Evolutionary conservation across 23 tunicate genomes (phyloP), one percentile per base, ranked within the genome.

Genomic region (Botrylloides violaceus): DNA sequence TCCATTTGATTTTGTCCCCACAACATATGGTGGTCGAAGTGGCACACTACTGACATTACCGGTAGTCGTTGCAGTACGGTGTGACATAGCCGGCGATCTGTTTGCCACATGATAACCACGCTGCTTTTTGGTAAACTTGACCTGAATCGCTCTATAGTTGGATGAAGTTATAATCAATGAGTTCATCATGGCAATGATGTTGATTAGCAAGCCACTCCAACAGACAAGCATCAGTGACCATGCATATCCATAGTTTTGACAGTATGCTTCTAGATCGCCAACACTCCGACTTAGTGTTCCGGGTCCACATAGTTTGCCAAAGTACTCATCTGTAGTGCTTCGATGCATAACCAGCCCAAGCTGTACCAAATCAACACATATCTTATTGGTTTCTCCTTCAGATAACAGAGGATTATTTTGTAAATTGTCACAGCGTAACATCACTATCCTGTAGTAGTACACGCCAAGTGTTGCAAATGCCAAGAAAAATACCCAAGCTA

Each of bases 251-350:
- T 82, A 90, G 34, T 50, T 61, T 20, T 70, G 68, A 59, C 97
- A 90, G 57, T 90, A 90, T 23, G 63, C 82, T 2, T 79, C 73
- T 34, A 90, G 71, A 4, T 79, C 24, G 23, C 97, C 97, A 34
- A 48, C 88, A 19, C 65, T 61, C 56, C 58, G 83, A 15, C 57
- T 84, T 27, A 63, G 36, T 19, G 34, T 77, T 1, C 86, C 86
- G 27, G 90, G 97, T 26, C 97, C 97, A 55, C 97, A 90, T 4
- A 90, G 66, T 59, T 90, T 90, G 24, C 90, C 97, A 66, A 90
- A 90, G 2, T 74, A 83, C 22, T 78, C 68, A 66, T 83, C 90
- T 26, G 62, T 78, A 4, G 97, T 90, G 79, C 79, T 76, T 74
- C 73, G 66, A 48, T 65, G 83, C 97, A 90, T 90, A 56, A 90